A percentile compares a stretch with the other conserved stretches of the same genome.
These are phyloP conservation scores for Bombus waltoni DNA, from an alignment of 1,140 invertebrate species.

Conservation along the genomic window DNA sequence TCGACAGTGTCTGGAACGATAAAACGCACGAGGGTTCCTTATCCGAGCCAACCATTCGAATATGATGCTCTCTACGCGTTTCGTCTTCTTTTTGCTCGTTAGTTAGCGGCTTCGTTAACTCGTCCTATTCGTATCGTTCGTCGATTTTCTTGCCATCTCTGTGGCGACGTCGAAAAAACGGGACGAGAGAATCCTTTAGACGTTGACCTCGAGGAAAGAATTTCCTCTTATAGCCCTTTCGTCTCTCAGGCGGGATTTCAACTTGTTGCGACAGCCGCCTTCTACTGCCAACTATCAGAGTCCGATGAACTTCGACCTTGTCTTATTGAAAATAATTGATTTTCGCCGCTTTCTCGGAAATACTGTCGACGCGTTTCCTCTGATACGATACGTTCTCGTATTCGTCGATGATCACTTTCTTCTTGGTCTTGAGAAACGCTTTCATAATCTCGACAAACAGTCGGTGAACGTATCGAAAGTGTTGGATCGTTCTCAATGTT, in stretches of 20 bases:
- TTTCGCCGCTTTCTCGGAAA: constrained; percentile 14
- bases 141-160: constrained; percentile 22
- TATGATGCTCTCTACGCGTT: not conserved
- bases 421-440: not conserved
- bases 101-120: not conserved
- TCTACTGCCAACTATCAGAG: not conserved
- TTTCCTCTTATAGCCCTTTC: not conserved
- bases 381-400: not conserved
- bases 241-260: not conserved
- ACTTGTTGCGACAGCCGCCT: not conserved
- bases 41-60: constrained; percentile 46
- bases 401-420: not conserved
- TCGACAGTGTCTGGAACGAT: constrained; percentile 24
- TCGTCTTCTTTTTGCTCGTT: constrained; percentile 12
- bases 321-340: constrained; percentile 29
- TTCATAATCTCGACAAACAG: not conserved
- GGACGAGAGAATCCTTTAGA: not conserved
- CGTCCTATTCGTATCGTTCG: constrained; percentile 1
- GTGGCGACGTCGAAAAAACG: constrained; percentile 4
- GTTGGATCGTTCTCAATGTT: not conserved
- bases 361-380: not conserved
- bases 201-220: not conserved
- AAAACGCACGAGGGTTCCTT: constrained; percentile 31
- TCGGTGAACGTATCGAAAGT: not conserved
- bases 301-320: constrained; percentile 16